Conservation (phyloP, 92 coral and sea anemone genomes). For the Virgularia gustaviana region DNA sequence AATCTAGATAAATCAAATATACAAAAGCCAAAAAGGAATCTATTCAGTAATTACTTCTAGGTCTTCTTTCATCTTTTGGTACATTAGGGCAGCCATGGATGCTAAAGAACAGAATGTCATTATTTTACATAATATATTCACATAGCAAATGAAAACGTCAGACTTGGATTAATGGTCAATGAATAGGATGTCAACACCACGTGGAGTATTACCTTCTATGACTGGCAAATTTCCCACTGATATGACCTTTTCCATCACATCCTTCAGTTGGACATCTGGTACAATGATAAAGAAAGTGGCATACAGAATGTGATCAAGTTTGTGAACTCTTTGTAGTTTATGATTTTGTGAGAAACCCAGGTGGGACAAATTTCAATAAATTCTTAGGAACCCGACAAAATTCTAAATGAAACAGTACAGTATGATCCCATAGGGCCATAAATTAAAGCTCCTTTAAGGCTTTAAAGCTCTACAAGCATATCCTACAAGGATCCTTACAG, state of each 20-base stretch:
- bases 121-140: background rate
- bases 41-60: slow-evolving; percentile 38
- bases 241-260: slow-evolving; percentile 97
- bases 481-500: too few species aligned
- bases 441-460: too few species aligned
- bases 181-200: background rate
- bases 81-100: slow-evolving; percentile 95
- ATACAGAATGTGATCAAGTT: background rate
- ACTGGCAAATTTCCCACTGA: slow-evolving; percentile 88
- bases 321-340: slow-evolving; percentile 25
- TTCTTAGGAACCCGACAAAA: too few species aligned
- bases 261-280: slow-evolving; percentile 86
- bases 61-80: slow-evolving; percentile 56
- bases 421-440: too few species aligned
- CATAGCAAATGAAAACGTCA: background rate
- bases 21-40: background rate
- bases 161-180: background rate
- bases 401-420: too few species aligned
- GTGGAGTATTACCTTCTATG: slow-evolving; percentile 98
- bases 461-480: too few species aligned
- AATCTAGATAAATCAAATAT: background rate
- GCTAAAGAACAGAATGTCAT: slow-evolving; percentile 40
- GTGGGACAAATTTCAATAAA: too few species aligned
- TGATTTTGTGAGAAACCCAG: too few species aligned
- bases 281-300: background rate